Percentiles rank a stretch among this genome's conserved stretches.
Conservation (phyloP, 2,113 vertebrate genomes). For the Myrmecobius fasciatus region DNA sequence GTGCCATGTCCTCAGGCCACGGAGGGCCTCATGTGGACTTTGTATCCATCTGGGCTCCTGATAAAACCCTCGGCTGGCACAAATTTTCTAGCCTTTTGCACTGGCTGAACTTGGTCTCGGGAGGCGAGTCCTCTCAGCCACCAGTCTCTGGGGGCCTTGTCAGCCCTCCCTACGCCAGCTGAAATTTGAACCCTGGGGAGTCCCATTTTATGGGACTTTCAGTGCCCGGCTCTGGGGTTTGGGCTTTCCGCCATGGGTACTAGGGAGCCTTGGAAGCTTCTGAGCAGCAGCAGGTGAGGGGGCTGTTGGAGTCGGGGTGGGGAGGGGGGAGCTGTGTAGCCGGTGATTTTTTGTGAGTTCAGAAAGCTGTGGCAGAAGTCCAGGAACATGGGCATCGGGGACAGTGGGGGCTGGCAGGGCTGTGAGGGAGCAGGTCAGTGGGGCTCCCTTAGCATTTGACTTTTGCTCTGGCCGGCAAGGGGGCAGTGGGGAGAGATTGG, state of each 20-base stretch:
- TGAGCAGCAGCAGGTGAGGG: neutral
- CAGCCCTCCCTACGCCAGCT: neutral
- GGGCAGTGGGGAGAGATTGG: too few species aligned
- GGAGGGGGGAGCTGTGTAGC: neutral
- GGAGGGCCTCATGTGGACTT: neutral
- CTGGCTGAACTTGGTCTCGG: neutral
- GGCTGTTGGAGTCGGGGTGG: too few species aligned
- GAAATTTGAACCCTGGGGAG: neutral
- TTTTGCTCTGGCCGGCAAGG: neutral
- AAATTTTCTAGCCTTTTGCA: neutral
- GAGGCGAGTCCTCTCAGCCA: neutral
- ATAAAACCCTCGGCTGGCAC: neutral
- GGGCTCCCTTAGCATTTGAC: neutral
- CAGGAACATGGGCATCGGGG: neutral
- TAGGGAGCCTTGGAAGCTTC: neutral
- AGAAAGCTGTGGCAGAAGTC: neutral
- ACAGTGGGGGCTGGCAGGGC: too few species aligned
- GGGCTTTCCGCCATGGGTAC: neutral
- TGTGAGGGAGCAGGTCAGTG: neutral
- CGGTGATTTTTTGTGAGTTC: neutral
- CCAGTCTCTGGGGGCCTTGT: neutral
- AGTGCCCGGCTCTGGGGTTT: neutral
- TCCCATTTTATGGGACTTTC: neutral
- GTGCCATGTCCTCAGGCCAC: too few species aligned
- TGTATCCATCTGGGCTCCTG: neutral